Evolutionary conservation across 2,113 vertebrate genomes (phyloP).

Genomic region (Sporophila hypoxantha): DNA sequence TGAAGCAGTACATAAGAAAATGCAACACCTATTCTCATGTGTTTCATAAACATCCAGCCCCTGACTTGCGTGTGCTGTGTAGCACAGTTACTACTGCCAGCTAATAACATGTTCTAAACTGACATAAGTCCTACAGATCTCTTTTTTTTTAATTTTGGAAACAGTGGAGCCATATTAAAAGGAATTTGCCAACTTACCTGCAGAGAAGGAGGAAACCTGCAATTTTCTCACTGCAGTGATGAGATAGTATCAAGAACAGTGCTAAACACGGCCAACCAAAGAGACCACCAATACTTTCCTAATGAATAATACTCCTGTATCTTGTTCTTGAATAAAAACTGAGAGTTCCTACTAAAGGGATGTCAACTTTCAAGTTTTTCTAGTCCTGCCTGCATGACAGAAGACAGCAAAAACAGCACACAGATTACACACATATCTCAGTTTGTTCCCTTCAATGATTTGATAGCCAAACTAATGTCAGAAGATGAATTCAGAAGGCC

Average conservation of each 20-base stretch:
- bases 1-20: slow-evolving; percentile 14
- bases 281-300: background rate
- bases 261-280: background rate
- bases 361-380: background rate
- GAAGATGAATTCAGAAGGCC: background rate
- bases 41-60: slow-evolving; percentile 25
- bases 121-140: background rate
- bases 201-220: background rate
- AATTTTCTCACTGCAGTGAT: background rate
- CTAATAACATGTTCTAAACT: slow-evolving; percentile 2
- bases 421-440: background rate
- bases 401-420: background rate
- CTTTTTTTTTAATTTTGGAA: background rate
- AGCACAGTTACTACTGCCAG: background rate
- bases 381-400: background rate
- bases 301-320: background rate
- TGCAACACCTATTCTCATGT: slow-evolving; percentile 26
- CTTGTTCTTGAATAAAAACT: background rate
- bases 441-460: background rate
- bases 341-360: background rate
- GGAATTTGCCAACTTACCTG: background rate
- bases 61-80: background rate
- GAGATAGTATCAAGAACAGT: background rate
- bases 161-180: background rate
- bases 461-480: background rate